Conservation (phyloP, 2,888 invertebrate genomes). For the Aphodius sticticus region DNA sequence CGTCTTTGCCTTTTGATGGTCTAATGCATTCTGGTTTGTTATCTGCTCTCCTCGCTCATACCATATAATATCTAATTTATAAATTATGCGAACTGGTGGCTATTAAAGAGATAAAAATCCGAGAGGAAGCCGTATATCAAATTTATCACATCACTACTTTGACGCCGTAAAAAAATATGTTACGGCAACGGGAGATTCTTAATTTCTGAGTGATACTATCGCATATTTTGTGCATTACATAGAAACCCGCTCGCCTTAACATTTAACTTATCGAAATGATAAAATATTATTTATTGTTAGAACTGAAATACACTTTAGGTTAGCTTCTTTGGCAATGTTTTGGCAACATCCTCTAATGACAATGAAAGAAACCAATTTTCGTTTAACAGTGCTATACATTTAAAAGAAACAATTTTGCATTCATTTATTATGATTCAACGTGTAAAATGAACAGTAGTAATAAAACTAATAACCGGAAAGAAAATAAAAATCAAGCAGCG, state of each 20-base stretch:
- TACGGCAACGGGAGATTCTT: not conserved
- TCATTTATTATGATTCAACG: too few species aligned
- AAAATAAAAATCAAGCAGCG: too few species aligned
- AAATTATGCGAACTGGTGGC: not conserved
- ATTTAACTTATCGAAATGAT: not conserved
- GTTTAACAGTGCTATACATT: too few species aligned
- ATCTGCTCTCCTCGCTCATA: not conserved
- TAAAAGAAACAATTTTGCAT: too few species aligned
- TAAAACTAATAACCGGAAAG: too few species aligned
- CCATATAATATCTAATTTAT: not conserved
- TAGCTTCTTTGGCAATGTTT: too few species aligned
- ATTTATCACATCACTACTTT: slow-evolving; percentile 4
- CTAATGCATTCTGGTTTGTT: not conserved
- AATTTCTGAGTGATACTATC: not conserved
- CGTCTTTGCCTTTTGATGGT: not conserved
- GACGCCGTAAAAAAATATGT: not conserved
- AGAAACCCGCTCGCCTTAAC: not conserved
- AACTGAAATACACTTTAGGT: too few species aligned
- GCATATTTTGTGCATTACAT: not conserved
- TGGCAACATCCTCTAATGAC: too few species aligned
- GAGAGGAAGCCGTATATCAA: not conserved
- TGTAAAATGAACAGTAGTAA: too few species aligned
- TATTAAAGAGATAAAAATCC: not conserved
- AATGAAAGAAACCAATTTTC: too few species aligned
- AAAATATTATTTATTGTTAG: too few species aligned